These are phyloP conservation scores for Terebella lapidaria DNA, from an alignment of 2,888 invertebrate genomes.

Conservation along the genomic window DNA sequence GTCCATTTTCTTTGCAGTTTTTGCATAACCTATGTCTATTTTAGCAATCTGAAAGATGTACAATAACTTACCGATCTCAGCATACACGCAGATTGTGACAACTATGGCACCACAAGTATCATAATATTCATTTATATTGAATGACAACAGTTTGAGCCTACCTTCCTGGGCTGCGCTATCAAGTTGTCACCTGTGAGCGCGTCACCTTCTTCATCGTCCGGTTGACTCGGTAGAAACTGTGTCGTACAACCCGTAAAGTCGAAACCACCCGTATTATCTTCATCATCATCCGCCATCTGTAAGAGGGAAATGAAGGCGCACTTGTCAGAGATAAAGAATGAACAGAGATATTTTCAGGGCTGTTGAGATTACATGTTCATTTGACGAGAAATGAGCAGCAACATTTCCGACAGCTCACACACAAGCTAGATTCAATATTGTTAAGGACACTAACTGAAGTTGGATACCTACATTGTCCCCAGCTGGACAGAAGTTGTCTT, in stretches of 20 bases:
- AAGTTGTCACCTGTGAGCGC: slow-evolving; percentile 37
- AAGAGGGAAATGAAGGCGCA: too few species aligned
- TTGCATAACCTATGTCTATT: slow-evolving; percentile 73
- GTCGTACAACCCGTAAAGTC: slow-evolving; percentile 37
- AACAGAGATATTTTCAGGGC: too few species aligned
- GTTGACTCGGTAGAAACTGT: slow-evolving; percentile 17
- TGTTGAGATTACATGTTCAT: too few species aligned
- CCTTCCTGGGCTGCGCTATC: slow-evolving; percentile 44
- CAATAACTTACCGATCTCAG: not conserved
- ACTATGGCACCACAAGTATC: too few species aligned
- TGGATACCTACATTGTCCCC: not conserved
- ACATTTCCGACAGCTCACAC: too few species aligned
- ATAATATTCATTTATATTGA: too few species aligned
- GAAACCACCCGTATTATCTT: slow-evolving; percentile 34
- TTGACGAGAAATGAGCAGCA: too few species aligned
- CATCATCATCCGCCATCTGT: slow-evolving; percentile 34
- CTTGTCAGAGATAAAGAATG: too few species aligned
- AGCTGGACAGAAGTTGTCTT: slow-evolving; percentile 57
- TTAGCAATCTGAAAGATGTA: slow-evolving; percentile 60
- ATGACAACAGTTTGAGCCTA: too few species aligned
- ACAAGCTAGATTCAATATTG: too few species aligned
- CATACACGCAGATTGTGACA: not conserved
- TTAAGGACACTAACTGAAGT: not conserved
- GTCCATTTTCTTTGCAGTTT: slow-evolving; percentile 78
- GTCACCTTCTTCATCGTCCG: slow-evolving; percentile 9